Evolutionary conservation across 2,888 invertebrate species (phyloP), one percentile per base, ranked within the genome.

Genomic region (Nymphalis urticae): DNA sequence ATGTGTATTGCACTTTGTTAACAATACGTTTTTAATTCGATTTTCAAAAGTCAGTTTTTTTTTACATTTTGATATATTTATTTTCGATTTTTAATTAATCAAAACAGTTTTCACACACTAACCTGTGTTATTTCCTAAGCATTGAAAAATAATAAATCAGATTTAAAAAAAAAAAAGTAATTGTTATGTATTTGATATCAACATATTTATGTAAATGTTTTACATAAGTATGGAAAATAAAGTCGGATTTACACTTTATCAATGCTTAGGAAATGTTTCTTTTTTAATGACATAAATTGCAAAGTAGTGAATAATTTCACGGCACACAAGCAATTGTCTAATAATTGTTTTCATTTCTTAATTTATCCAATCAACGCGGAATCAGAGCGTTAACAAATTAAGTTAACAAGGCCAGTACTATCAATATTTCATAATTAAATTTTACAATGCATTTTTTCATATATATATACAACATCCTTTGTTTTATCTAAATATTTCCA

Each of bases 381-480:
- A 77, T 75, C 77, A 85, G 87, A 85, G 84, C 85, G 78, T 75
- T 72, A 74, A 76, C 63, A 69, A 74, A 75, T 75, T 75, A 75
- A 76, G 76, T 74, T 21, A 32, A 75, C 81, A 87, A 85, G 83
- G 84, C 77, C 81, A 74, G 62, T 71, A 72, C 72, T 75, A 13
- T 3, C 66, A 61, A 60, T 66, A 61, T 70, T 70, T 67, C 70
- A 63, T 56, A 70, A 70, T 50, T 59, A 17, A 36, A 60, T 42
- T 61, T 47, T 66, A 61, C 56, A 56, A 48, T 61, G 68, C 21
- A 62, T 36, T 61, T 65, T 54, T 36, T 58, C 32, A 32, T 32
- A 1, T 32, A 27, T 16, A 6, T 10, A 50, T 21, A 9, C 4
- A 13, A 42, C 42, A 42, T 42, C 42, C 42, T 13, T 42, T 42